Conservation (phyloP, 2,888 invertebrate genomes). For the Drosophila vallismaia region DNA sequence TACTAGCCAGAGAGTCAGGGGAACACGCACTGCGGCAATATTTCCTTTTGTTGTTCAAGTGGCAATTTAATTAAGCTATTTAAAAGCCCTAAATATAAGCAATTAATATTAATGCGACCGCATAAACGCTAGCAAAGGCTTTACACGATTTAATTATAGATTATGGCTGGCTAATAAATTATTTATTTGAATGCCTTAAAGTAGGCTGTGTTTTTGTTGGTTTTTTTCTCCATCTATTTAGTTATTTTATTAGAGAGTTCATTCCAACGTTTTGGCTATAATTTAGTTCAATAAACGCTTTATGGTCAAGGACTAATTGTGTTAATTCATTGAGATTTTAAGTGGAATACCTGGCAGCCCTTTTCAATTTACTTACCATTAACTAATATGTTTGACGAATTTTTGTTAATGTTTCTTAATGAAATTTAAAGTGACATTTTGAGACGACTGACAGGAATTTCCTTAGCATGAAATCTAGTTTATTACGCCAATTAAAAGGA, state of each 20-base stretch:
- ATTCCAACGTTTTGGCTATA: not conserved
- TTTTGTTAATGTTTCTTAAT: conserved; percentile 2
- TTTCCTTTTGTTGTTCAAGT: conserved; percentile 60
- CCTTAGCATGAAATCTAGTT: conserved; percentile 20
- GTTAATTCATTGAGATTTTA: not conserved
- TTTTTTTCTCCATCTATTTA: no score
- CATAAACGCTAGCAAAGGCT: conserved; percentile 47
- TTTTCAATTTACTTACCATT: not conserved
- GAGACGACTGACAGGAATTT: not conserved
- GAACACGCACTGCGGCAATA: conserved; percentile 41
- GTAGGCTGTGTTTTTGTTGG: not conserved
- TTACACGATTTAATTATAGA: conserved; percentile 77
- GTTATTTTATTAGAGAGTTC: not conserved
- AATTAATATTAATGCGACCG: conserved; percentile 73
- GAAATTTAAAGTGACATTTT: not conserved
- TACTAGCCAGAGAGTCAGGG: not conserved
- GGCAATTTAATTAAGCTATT: conserved; percentile 74
- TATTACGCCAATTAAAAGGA: conserved; percentile 60
- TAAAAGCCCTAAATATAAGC: conserved; percentile 65
- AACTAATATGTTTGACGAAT: not conserved
- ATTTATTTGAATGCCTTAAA: conserved; percentile 5
- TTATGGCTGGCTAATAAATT: conserved; percentile 50
- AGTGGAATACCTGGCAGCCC: not conserved
- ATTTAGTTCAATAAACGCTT: not conserved
- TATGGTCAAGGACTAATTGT: not conserved